Conservation (phyloP, 1,140 invertebrate species). For the Eciton burchellii region DNA sequence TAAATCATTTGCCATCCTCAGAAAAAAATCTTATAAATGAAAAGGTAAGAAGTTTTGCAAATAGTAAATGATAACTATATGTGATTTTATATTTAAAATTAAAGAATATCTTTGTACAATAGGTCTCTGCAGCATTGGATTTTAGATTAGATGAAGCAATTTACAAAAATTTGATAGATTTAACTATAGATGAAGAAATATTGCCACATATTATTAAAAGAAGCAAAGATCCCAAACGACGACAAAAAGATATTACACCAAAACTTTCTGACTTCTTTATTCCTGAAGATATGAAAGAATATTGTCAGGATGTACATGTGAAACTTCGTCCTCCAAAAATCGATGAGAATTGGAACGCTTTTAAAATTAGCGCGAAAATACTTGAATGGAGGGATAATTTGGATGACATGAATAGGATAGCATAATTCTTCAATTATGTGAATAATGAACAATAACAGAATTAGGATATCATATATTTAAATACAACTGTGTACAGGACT, state of each 20-base stretch:
- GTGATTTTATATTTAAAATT: neutral
- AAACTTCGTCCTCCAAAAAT: conserved; percentile 64
- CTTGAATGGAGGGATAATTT: conserved; percentile 75
- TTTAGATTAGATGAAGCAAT: conserved; percentile 78
- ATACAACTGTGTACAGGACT: neutral
- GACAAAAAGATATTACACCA: conserved; percentile 75
- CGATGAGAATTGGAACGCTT: conserved; percentile 73
- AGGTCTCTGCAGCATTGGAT: conserved; percentile 79
- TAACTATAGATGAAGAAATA: conserved; percentile 78
- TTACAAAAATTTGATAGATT: conserved; percentile 79
- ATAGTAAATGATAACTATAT: conserved; percentile 3
- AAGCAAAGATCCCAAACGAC: conserved; percentile 78
- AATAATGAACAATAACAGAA: too few relatives aligned
- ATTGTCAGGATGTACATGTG: conserved; percentile 66
- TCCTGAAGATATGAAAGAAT: conserved; percentile 74
- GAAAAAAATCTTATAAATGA: conserved; percentile 73
- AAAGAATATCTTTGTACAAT: conserved; percentile 24
- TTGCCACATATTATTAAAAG: conserved; percentile 72
- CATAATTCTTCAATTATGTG: too few relatives aligned
- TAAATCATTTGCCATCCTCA: conserved; percentile 71
- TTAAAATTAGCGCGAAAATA: conserved; percentile 78
- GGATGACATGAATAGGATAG: conserved; percentile 55
- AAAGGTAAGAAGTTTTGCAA: conserved; percentile 75
- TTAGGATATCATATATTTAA: neutral
- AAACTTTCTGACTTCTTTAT: conserved; percentile 78